Conservation (phyloP, 2,888 invertebrate species). For the Callosobruchus maculatus region DNA sequence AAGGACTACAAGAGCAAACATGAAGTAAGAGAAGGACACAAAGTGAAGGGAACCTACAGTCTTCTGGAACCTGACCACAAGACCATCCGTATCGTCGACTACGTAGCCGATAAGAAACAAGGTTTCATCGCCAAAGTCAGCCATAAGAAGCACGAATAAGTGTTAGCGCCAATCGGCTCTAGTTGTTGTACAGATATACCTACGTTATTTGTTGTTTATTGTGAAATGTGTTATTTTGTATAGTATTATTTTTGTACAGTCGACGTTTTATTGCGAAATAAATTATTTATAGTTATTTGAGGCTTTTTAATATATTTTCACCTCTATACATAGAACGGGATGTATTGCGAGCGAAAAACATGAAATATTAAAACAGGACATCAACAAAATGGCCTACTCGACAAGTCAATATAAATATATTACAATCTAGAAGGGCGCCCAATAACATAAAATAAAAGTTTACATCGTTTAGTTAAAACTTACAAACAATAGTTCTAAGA, state of each 20-base stretch:
- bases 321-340: too few relatives aligned
- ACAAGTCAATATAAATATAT: too few relatives aligned
- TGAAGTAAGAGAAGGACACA: constrained; percentile 43
- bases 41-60: constrained; percentile 43
- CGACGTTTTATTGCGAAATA: constrained; percentile 36
- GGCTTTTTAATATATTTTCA: too few relatives aligned
- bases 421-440: too few relatives aligned
- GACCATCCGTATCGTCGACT: constrained; percentile 40
- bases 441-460: too few relatives aligned
- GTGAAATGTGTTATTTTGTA: constrained; percentile 8
- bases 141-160: constrained; percentile 35
- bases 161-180: constrained; percentile 1
- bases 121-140: constrained; percentile 43
- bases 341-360: too few relatives aligned
- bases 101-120: constrained; percentile 40
- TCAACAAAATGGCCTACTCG: too few relatives aligned
- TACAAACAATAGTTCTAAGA: too few relatives aligned
- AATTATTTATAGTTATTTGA: constrained; percentile 11
- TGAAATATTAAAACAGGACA: too few relatives aligned
- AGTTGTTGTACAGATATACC: constrained; percentile 2
- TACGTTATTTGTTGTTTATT: constrained; percentile 8
- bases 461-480: too few relatives aligned
- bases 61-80: constrained; percentile 43
- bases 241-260: constrained; percentile 4
- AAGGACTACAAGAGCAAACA: constrained; percentile 42